A percentile compares a stretch with the other conserved stretches of the same genome.
These are phyloP conservation scores for Aphidius colemani DNA, from an alignment of 2,888 invertebrate species.

Conservation along the genomic window DNA sequence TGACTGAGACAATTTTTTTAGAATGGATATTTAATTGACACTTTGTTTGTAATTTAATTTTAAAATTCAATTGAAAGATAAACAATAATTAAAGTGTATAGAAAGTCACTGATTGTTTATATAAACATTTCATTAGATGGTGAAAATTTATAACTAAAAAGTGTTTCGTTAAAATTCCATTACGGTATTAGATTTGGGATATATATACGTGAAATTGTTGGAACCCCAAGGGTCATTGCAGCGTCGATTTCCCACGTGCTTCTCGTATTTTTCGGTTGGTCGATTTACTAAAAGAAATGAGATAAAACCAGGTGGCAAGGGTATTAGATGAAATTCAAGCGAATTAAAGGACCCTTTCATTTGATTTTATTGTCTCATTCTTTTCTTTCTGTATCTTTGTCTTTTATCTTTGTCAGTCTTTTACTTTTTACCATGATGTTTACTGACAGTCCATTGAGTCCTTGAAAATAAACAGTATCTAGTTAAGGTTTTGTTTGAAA, in stretches of 20 bases:
- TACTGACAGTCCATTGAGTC: background rate
- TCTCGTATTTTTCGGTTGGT: constrained; percentile 32
- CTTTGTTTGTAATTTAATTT: too few species aligned
- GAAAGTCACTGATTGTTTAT: background rate
- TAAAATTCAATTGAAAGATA: too few species aligned
- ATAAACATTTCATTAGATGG: background rate
- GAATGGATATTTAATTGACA: too few species aligned
- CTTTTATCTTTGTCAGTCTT: background rate
- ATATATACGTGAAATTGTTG: constrained; percentile 13
- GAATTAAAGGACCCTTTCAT: constrained; percentile 12
- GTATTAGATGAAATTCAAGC: background rate
- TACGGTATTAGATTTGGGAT: constrained; percentile 19
- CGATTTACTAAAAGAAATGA: too few species aligned
- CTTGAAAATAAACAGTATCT: too few species aligned
- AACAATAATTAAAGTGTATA: background rate
- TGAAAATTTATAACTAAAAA: constrained; percentile 14
- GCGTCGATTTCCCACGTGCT: constrained; percentile 43
- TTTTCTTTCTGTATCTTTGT: background rate
- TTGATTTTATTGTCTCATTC: background rate
- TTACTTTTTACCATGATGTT: background rate
- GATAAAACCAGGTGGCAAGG: background rate
- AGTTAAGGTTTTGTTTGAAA: background rate
- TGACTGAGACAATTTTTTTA: too few species aligned
- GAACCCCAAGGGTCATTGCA: constrained; percentile 21
- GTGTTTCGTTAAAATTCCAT: constrained; percentile 25